A percentile compares a stretch with the other conserved stretches of the same genome.
Conservation (phyloP, 2,797 vertebrate species). For the Malurus splendens region DNA sequence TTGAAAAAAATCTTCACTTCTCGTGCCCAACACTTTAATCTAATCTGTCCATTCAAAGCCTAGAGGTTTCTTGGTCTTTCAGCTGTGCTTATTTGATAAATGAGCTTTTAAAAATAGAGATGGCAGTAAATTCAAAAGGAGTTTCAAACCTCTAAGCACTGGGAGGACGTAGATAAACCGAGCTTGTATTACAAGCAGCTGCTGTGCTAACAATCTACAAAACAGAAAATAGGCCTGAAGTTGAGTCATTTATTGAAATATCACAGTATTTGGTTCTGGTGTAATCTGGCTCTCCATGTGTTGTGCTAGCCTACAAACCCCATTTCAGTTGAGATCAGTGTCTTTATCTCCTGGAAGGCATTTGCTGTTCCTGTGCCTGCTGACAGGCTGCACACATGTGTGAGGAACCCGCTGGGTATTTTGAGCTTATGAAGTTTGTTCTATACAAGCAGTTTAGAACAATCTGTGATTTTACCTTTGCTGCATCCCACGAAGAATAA, state of each 20-base stretch:
- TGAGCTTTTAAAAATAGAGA: conserved; percentile 42
- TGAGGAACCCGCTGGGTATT: not conserved
- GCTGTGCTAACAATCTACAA: not conserved
- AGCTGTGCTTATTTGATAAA: conserved; percentile 8
- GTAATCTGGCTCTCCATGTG: conserved; percentile 10
- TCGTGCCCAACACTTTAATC: conserved; percentile 23
- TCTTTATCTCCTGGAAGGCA: conserved; percentile 23
- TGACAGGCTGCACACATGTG: not conserved
- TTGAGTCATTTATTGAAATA: not conserved
- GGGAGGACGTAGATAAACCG: not conserved
- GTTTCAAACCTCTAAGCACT: not conserved
- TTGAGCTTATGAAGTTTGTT: not conserved
- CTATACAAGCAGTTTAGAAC: not conserved
- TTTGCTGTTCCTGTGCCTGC: not conserved
- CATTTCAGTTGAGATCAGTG: not conserved
- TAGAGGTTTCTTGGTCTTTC: conserved; percentile 31
- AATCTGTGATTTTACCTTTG: conserved; percentile 16
- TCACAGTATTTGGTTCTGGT: not conserved
- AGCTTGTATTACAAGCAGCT: conserved; percentile 18
- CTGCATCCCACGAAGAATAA: not conserved
- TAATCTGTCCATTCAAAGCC: conserved; percentile 38
- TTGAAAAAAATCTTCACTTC: conserved; percentile 38
- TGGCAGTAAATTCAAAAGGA: conserved; percentile 13
- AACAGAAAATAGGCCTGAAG: not conserved
- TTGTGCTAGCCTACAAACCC: conserved; percentile 3